These are phyloP conservation scores for Carcharodon carcharias DNA, from an alignment of 2,797 vertebrate genomes.

Conservation along the genomic window DNA sequence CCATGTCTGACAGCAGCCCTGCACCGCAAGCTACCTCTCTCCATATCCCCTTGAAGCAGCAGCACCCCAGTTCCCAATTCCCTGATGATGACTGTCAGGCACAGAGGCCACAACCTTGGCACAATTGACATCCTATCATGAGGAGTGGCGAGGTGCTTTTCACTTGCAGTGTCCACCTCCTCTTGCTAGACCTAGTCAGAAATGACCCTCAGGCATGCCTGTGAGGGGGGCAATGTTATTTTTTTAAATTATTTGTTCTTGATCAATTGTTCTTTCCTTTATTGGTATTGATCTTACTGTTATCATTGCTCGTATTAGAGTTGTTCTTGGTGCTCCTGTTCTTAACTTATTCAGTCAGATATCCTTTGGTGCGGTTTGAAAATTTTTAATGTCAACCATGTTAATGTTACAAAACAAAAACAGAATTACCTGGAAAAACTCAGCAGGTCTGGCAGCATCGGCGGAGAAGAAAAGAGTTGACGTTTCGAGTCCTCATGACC, in stretches of 20 bases:
- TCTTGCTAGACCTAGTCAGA: not conserved
- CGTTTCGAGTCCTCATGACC: no score
- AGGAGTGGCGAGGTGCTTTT: not conserved
- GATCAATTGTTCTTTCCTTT: not conserved
- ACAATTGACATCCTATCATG: not conserved
- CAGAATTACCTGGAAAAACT: no score
- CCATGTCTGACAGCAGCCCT: not conserved
- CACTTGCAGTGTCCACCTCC: not conserved
- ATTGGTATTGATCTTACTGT: not conserved
- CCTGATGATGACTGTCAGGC: not conserved
- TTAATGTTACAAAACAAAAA: no score
- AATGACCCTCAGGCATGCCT: not conserved
- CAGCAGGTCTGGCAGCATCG: no score
- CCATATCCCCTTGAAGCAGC: no score
- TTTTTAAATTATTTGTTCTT: not conserved
- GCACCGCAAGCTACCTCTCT: no score
- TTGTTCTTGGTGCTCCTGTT: not conserved
- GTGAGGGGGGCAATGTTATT: not conserved
- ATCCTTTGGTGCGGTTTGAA: not conserved
- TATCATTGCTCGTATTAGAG: not conserved
- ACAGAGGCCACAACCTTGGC: not conserved
- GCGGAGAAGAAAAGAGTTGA: no score
- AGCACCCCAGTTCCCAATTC: not conserved
- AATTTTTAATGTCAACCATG: no score
- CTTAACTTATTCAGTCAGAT: not conserved